Evolutionary conservation across 2,888 invertebrate genomes (phyloP).

Genomic region (Phaedon cochleariae): DNA sequence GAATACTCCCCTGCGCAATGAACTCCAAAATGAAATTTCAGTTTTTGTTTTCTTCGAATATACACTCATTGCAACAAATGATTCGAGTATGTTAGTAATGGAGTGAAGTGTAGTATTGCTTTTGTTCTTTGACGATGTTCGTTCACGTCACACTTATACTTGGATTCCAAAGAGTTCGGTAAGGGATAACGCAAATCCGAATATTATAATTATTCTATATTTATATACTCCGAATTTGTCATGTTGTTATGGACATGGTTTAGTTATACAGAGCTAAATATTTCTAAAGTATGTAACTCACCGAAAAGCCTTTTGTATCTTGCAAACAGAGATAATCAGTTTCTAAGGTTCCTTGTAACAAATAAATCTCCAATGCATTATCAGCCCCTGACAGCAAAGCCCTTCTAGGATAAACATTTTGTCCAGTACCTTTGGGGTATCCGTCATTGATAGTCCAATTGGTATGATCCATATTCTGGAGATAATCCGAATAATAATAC

Average conservation of each 20-base stretch:
- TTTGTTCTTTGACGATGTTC: background rate
- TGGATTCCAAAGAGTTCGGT: too few species aligned
- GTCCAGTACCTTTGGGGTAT: constrained; percentile 62
- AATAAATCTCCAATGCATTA: constrained; percentile 39
- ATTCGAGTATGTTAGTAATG: too few species aligned
- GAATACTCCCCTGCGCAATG: too few species aligned
- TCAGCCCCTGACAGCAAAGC: constrained; percentile 71
- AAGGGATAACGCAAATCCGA: too few species aligned
- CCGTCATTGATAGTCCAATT: constrained; percentile 71
- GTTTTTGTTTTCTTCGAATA: too few species aligned
- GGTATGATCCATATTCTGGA: constrained; percentile 27
- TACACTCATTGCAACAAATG: too few species aligned
- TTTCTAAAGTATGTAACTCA: constrained; percentile 11
- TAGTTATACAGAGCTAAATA: too few species aligned
- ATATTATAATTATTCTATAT: too few species aligned
- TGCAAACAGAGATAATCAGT: constrained; percentile 43
- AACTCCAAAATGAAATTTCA: too few species aligned
- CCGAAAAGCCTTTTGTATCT: constrained; percentile 40
- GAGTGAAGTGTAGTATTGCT: too few species aligned
- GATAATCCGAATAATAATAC: constrained; percentile 37
- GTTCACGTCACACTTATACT: background rate
- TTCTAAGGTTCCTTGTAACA: constrained; percentile 32
- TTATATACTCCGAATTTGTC: too few species aligned
- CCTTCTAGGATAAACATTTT: constrained; percentile 71
- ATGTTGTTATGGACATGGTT: too few species aligned